Evolutionary conservation across 2,113 vertebrate species (phyloP).

Genomic region (Saguinus midas): DNA sequence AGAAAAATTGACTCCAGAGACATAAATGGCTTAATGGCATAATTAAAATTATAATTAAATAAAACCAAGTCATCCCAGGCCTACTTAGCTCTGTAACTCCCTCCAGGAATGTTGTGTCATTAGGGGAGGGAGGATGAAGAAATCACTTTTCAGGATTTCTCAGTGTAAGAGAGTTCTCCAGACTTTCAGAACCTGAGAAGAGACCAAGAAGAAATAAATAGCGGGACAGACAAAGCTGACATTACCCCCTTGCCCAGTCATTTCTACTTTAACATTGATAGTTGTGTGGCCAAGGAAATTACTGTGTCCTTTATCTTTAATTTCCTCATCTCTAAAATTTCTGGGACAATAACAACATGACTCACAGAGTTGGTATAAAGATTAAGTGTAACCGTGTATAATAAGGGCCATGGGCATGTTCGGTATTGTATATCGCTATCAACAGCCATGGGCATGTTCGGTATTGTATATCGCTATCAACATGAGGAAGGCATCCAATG

Average conservation of each 20-base stretch:
- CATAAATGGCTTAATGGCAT: slow-evolving; percentile 40
- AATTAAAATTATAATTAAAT: slow-evolving; percentile 75
- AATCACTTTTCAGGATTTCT: not conserved
- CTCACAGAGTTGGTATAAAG: not conserved
- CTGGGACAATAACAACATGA: not conserved
- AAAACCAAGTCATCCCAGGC: slow-evolving; percentile 34
- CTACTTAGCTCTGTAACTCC: not conserved
- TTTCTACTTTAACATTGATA: not conserved
- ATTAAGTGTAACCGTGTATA: not conserved
- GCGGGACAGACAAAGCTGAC: not conserved
- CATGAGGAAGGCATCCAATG: not conserved
- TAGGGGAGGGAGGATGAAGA: not conserved
- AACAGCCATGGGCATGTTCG: not conserved
- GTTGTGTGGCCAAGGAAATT: not conserved
- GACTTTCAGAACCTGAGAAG: not conserved
- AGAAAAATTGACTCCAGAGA: slow-evolving; percentile 53
- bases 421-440: too few species aligned
- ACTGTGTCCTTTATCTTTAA: not conserved
- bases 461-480: not conserved
- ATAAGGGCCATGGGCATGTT: not conserved
- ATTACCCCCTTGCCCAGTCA: not conserved
- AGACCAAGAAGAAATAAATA: not conserved
- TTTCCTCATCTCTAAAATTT: not conserved
- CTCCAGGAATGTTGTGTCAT: not conserved
- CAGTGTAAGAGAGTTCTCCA: not conserved